phyloP scores from a whole-genome alignment of 2,113 vertebrate species.

The Megaceryle maxima region DNA sequence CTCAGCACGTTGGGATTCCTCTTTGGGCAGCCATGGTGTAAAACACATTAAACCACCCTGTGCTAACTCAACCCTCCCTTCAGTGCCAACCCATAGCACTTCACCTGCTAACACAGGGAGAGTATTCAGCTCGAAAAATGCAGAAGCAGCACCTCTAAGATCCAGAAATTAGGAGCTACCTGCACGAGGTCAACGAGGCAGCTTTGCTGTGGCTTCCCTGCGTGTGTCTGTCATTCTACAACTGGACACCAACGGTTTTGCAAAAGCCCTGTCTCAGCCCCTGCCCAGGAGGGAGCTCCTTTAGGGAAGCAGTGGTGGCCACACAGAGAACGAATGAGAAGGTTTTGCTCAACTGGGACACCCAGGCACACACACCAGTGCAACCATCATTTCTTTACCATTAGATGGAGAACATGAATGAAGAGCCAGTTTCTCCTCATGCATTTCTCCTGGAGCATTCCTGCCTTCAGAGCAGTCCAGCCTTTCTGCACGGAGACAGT shows the following conservation, averaged over 20 bases:
- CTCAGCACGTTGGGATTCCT: neutral
- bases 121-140: neutral
- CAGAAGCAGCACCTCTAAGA: neutral
- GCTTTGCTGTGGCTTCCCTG: neutral
- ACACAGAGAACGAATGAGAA: neutral
- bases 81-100: fast-evolving
- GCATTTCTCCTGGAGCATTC: neutral
- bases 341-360: neutral
- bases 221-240: fast-evolving
- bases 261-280: neutral
- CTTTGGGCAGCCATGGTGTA: neutral
- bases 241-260: neutral
- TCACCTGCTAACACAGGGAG: no score
- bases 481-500: neutral
- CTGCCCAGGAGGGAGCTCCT: neutral
- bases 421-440: neutral
- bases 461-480: neutral
- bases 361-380: neutral
- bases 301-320: neutral
- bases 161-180: neutral
- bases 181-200: neutral
- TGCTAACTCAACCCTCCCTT: neutral
- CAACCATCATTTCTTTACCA: neutral
- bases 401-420: neutral
- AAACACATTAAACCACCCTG: neutral